These are phyloP conservation scores for Caretta caretta DNA, from an alignment of 2,113 vertebrate species.

Conservation along the genomic window DNA sequence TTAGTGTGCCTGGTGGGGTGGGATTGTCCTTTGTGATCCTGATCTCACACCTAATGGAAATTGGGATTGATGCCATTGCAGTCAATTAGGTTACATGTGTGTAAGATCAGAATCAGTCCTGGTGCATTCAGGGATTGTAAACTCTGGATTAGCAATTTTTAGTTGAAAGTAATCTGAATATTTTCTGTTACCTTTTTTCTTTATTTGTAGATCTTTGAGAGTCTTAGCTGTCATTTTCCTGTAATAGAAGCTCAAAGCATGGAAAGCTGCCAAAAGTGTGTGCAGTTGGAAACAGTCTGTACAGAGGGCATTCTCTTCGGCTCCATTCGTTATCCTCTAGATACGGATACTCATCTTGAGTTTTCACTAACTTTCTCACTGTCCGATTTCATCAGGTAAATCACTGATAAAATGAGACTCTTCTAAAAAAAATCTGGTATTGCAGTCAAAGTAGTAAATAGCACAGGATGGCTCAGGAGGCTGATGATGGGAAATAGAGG, in stretches of 20 bases:
- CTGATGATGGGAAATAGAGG: background rate
- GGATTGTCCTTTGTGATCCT: background rate
- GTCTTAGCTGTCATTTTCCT: slow-evolving; percentile 65
- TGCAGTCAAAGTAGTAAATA: background rate
- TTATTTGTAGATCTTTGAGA: slow-evolving; percentile 78
- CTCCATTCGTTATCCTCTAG: slow-evolving; percentile 76
- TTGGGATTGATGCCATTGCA: background rate
- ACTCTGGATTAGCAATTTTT: background rate
- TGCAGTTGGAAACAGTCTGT: slow-evolving; percentile 83
- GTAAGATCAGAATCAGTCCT: background rate
- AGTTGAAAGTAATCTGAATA: background rate
- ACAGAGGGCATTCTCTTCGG: slow-evolving; percentile 80
- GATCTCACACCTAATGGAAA: background rate
- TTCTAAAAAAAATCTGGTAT: rapidly evolving
- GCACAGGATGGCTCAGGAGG: background rate
- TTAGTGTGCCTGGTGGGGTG: background rate
- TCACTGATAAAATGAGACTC: background rate
- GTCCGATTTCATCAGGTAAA: slow-evolving; percentile 93
- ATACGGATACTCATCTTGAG: slow-evolving; percentile 67
- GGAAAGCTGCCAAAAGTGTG: slow-evolving; percentile 75
- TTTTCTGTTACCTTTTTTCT: slow-evolving; percentile 1
- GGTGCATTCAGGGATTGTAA: background rate
- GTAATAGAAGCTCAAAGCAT: slow-evolving; percentile 70
- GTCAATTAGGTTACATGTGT: background rate
- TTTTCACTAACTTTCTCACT: slow-evolving; percentile 87